Percentiles rank a stretch among this genome's conserved stretches.
These are phyloP conservation scores for Sebastes schlegelii DNA, from an alignment of 2,113 vertebrate genomes.

Conservation along the genomic window DNA sequence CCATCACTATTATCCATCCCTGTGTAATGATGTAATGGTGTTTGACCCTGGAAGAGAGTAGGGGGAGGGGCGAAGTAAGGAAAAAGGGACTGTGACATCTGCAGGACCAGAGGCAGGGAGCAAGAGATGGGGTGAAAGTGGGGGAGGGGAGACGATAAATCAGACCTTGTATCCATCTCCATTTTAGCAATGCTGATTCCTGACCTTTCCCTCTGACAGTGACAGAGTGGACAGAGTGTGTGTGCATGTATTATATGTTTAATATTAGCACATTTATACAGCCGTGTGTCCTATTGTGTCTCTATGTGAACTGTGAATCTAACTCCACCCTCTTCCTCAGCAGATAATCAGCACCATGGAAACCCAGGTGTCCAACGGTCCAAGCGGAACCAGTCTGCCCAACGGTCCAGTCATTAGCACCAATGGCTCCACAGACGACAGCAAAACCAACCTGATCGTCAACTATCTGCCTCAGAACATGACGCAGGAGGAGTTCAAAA, in stretches of 20 bases:
- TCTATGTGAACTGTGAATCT: conserved; percentile 52
- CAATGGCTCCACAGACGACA: conserved; percentile 91
- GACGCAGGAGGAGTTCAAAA: conserved; percentile 98
- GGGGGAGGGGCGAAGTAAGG: conserved; percentile 64
- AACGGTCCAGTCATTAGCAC: conserved; percentile 93
- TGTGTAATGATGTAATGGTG: conserved; percentile 78
- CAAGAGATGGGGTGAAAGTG: conserved; percentile 42
- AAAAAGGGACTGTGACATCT: conserved; percentile 80
- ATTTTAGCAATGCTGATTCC: conserved; percentile 69
- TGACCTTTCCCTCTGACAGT: conserved; percentile 66
- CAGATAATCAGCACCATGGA: conserved; percentile 99
- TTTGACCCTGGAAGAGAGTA: conserved; percentile 78
- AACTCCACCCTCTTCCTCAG: conserved; percentile 84
- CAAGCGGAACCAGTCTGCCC: conserved; percentile 90
- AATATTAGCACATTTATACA: conserved; percentile 25
- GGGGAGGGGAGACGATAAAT: conserved; percentile 69
- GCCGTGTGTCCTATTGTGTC: not conserved
- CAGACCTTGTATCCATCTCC: conserved; percentile 60
- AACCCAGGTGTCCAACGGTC: conserved; percentile 96
- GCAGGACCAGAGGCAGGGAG: conserved; percentile 79
- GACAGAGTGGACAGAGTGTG: conserved; percentile 51
- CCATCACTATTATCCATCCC: conserved; percentile 63
- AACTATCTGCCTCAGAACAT: conserved; percentile 99
- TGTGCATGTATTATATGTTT: conserved; percentile 9
- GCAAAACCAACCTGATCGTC: conserved; percentile 98